Evolutionary conservation across 2,113 vertebrate species (phyloP), one percentile per base, ranked within the genome.

Genomic region (Typhlomys cinereus): DNA sequence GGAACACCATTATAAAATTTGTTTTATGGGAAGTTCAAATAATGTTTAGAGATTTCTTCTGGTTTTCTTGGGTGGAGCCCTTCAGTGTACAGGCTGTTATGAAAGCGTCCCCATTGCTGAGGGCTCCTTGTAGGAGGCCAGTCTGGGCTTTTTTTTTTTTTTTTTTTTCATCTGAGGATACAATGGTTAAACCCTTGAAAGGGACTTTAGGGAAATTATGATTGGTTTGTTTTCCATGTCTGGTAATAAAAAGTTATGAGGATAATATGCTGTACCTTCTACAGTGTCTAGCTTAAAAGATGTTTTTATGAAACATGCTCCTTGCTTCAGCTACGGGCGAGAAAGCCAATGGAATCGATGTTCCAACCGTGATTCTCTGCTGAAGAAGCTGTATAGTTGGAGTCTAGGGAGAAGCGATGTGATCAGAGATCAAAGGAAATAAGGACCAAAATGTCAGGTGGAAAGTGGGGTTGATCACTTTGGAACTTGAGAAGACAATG

Each of bases 1-100:
- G 89, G 75, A 95, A 93, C 86, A 69, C 1, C 69, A 64, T 94
- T 73, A 88, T 93, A 83, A 57, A 34, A 50, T 95, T 82, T 89
- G 9, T 87, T 59, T 78, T 69, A 52, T 92, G 44, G 20, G 44
- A 76, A 44, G 46, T 69, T 84, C 52, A 52, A 57, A 75, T 84
- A 59, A 67, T 4, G 23, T 39, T 18, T 5, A 62, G 46, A 59
- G 23, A 36, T 93, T 89, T 79, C 27, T n/a, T 70, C 20, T 1
- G 15, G 46, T 50, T 75, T 83, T 31, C 76, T 67, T 69, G 44
- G 48, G 17, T 25, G 73, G 44, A 36, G 48, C 27, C 34, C n/a
- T 70, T 44, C 10, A 39, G 64, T 48, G 85, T 64, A 18, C 12
- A 39, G 27, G 83, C 31, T 66, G 6, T 21, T 75, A 21, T 46